Evolutionary conservation across 2,888 invertebrate genomes (phyloP).

Genomic region (Catocala sponsa): DNA sequence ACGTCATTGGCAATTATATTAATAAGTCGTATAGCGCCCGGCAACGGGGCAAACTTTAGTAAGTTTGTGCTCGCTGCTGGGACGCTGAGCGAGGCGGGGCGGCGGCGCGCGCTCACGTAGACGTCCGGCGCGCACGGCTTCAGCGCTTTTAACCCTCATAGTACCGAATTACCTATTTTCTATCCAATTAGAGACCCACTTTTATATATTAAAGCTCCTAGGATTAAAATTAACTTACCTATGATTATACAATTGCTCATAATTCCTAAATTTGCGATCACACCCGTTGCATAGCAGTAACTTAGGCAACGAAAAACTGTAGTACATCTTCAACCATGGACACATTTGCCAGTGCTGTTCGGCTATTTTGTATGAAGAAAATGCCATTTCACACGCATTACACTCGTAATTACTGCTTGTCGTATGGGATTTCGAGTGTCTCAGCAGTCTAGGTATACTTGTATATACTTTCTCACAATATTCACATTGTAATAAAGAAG

Average conservation of each 20-base stretch:
- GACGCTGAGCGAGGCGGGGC: no score
- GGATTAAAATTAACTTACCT: conserved; percentile 60
- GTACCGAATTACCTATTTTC: no score
- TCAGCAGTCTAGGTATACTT: conserved; percentile 77
- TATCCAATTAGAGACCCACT: no score
- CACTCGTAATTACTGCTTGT: conserved; percentile 91
- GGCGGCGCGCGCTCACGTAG: no score
- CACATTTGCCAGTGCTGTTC: conserved; percentile 81
- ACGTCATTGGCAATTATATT: no score
- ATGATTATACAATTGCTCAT: conserved; percentile 83
- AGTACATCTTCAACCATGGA: conserved; percentile 74
- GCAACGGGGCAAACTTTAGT: no score
- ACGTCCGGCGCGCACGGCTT: no score
- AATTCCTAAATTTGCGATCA: conserved; percentile 82
- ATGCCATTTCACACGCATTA: conserved; percentile 78
- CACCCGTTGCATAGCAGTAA: conserved; percentile 81
- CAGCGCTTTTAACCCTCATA: no score
- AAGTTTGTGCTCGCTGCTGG: no score
- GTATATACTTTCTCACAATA: conserved; percentile 84
- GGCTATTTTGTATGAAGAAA: conserved; percentile 74
- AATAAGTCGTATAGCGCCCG: no score
- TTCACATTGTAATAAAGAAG: conserved; percentile 80
- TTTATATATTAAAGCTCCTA: no score
- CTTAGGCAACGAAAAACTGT: conserved; percentile 78
- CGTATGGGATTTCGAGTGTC: conserved; percentile 86